These are phyloP conservation scores for Phortica variegata DNA, from an alignment of 1,140 invertebrate genomes.

Conservation along the genomic window DNA sequence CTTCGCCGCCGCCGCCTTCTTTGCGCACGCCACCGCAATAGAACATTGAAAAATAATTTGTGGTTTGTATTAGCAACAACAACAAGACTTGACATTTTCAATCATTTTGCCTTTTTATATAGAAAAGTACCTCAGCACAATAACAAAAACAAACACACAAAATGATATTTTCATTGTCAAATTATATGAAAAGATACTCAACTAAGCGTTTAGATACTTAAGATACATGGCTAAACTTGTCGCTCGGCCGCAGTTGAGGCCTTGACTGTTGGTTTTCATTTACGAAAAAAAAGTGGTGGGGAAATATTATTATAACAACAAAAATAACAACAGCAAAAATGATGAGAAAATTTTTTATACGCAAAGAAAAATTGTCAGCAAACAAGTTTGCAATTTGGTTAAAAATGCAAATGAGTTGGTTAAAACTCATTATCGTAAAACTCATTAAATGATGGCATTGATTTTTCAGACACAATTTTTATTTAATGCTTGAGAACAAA, in stretches of 20 bases:
- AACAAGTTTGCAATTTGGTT: no score
- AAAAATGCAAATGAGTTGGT: no score
- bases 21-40: slow-evolving; percentile 15
- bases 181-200: slow-evolving; percentile 2
- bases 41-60: slow-evolving; percentile 49
- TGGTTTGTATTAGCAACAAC: slow-evolving; percentile 23
- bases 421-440: not conserved
- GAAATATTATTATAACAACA: not conserved
- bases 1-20: not conserved
- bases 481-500: slow-evolving; percentile 16
- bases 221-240: not conserved
- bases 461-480: not conserved
- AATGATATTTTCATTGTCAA: slow-evolving; percentile 25
- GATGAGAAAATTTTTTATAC: no score
- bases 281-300: slow-evolving; percentile 6
- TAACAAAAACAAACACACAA: slow-evolving; percentile 26
- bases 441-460: not conserved
- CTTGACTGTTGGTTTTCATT: slow-evolving; percentile 38
- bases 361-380: not conserved
- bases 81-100: not conserved
- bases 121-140: not conserved
- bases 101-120: no score
- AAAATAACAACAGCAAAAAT: not conserved
- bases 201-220: slow-evolving; percentile 15
- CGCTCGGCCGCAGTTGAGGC: not conserved